Evolutionary conservation across 2,797 vertebrate genomes (phyloP), one percentile per base, ranked within the genome.

Genomic region (Rhynchonycteris naso): DNA sequence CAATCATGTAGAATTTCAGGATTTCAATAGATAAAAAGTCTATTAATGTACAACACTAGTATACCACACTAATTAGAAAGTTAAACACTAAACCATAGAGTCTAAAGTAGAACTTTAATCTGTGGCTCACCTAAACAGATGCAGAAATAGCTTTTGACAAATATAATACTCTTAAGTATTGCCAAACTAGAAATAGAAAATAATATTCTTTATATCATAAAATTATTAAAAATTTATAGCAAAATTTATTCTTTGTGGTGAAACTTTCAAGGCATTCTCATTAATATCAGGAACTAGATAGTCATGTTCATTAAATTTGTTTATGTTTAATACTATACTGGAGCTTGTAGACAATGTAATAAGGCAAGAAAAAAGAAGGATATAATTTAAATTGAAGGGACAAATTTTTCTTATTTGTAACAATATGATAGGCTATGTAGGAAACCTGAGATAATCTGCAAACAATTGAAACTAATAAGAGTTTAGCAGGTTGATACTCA

Each of bases 181-280:
- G 72, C 58, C 24, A 78, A 78, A 83, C 10, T 58, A 88, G 79
- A 21, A 84, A 89, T 33, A 89, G 30, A 71, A 56, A 30, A 65
- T 84, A 84, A 83, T 56, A 0, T 35, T 80, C 14, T 76, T 88
- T 47, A 78, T 65, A 21, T 78, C 11, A 83, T 58, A 78, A 84
- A 72, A 50, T 50, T 85, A 13, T 78, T 63, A 38, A 89, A 80
- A n/a, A 79, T 88, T 71, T 79, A 59, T 7, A 66, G 52, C 11
- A 89, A 65, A 95, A 74, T 68, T 80, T 18, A 88, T 47, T 65
- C n/a, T 75, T 72, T 81, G 78, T 58, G n/a, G 19, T 50, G 9
- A 91, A 96, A 91, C 43, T 79, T 90, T 61, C 56, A 13, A 85
- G 59, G 6, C 15, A 28, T 92, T 94, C n/a, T 80, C 56, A 33